Percentiles rank a stretch among this genome's conserved stretches.
These are phyloP conservation scores for Myotis yumanensis DNA, from an alignment of 2,113 vertebrate genomes.

Conservation along the genomic window DNA sequence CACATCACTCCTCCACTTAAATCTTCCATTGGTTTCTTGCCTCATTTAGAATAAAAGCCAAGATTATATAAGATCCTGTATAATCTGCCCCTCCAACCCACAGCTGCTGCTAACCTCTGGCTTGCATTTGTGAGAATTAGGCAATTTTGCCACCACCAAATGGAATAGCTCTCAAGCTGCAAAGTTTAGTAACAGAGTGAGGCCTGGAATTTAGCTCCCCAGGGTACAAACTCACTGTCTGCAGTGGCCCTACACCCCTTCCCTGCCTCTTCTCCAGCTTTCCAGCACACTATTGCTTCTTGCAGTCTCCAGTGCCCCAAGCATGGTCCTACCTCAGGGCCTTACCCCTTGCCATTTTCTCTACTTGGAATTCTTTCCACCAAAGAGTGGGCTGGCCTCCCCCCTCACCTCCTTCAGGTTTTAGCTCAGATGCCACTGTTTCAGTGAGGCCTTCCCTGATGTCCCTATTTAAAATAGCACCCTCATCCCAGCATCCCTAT, in stretches of 20 bases:
- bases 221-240: no score
- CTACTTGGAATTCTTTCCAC: background rate
- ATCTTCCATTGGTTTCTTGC: background rate
- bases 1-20: background rate
- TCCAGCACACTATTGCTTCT: background rate
- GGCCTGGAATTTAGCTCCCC: background rate
- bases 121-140: background rate
- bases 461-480: background rate
- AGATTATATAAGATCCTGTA: background rate
- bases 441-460: background rate
- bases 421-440: background rate
- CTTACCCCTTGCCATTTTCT: background rate
- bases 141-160: background rate
- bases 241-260: background rate
- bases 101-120: background rate
- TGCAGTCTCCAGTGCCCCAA: background rate
- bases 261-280: background rate
- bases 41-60: background rate
- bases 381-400: background rate
- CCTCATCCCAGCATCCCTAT: background rate
- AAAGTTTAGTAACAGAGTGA: background rate
- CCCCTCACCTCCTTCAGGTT: background rate
- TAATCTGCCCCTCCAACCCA: background rate
- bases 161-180: background rate
- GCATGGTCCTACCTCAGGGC: background rate